Conservation (phyloP, 2,888 invertebrate species). For the Synanthedon tipuliformis region DNA sequence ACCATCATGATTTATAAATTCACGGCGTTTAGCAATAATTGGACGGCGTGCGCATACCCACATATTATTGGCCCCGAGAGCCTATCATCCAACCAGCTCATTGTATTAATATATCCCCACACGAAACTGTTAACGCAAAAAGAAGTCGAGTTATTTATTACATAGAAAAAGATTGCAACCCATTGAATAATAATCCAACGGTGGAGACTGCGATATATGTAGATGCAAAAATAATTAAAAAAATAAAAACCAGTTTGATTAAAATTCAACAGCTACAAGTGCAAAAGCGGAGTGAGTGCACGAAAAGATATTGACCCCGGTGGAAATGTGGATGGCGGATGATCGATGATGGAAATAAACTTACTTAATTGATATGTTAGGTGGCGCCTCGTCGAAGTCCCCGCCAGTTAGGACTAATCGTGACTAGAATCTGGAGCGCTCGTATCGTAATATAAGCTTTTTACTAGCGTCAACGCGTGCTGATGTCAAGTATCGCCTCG, state of each 20-base stretch:
- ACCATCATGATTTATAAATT: conserved; percentile 26
- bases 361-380: conserved; percentile 45
- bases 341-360: conserved; percentile 54
- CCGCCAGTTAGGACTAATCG: conserved; percentile 18
- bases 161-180: conserved; percentile 3
- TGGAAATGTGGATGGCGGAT: conserved; percentile 49
- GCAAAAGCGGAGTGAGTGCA: conserved; percentile 35
- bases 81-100: conserved; percentile 30
- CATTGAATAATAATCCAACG: conserved; percentile 7
- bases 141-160: conserved; percentile 1
- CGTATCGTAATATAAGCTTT: conserved; percentile 4
- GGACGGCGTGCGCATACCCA: conserved; percentile 22
- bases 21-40: conserved; percentile 43
- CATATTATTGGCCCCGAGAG: conserved; percentile 29
- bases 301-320: conserved; percentile 60
- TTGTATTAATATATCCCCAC: conserved; percentile 19
- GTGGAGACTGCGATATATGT: conserved; percentile 7
- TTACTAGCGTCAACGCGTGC: not conserved
- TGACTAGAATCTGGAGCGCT: conserved; percentile 30
- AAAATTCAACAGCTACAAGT: conserved; percentile 39
- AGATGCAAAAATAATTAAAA: conserved; percentile 22
- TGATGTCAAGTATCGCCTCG: not conserved
- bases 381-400: conserved; percentile 42
- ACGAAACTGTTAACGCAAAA: conserved; percentile 7
- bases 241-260: conserved; percentile 39